Percentiles rank a stretch among this genome's conserved stretches.
Conservation (phyloP, 2,888 invertebrate species). For the Sclerodermus sp. region DNA sequence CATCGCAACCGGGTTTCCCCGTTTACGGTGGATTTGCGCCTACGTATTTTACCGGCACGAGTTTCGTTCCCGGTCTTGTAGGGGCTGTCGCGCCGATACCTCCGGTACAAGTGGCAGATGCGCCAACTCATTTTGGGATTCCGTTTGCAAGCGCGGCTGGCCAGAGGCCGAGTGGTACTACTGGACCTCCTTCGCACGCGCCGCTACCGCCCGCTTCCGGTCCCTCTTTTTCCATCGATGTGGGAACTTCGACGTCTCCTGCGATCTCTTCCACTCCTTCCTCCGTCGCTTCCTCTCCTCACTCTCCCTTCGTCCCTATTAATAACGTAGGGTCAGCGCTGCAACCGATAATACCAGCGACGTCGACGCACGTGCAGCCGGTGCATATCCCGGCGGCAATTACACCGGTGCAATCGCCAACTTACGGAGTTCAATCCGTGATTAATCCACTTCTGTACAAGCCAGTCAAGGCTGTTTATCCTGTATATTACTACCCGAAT, state of each 20-base stretch:
- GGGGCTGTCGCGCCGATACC: not conserved
- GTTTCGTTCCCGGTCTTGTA: constrained; percentile 18
- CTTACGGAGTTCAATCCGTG: constrained; percentile 38
- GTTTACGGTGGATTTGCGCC: constrained; percentile 47
- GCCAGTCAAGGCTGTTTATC: constrained; percentile 45
- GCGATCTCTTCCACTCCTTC: constrained; percentile 13
- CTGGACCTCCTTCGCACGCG: not conserved
- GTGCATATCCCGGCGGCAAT: constrained; percentile 11
- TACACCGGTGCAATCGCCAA: constrained; percentile 34
- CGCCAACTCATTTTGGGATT: not conserved
- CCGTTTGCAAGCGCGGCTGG: not conserved
- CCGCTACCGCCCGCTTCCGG: constrained; percentile 8
- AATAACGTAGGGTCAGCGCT: constrained; percentile 27
- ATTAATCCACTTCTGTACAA: constrained; percentile 42
- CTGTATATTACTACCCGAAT: constrained; percentile 46
- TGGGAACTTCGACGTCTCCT: too few species aligned
- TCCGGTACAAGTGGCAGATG: not conserved
- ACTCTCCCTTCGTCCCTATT: constrained; percentile 26
- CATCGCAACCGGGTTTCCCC: too few species aligned
- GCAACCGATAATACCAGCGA: constrained; percentile 22
- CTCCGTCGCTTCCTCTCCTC: constrained; percentile 21
- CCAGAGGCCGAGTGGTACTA: not conserved
- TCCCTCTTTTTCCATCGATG: constrained; percentile 25
- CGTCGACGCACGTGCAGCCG: too few species aligned
- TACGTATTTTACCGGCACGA: constrained; percentile 32